Evolutionary conservation across 1,140 invertebrate species (phyloP), one percentile per base, ranked within the genome.

Genomic region (Pantala flavescens): DNA sequence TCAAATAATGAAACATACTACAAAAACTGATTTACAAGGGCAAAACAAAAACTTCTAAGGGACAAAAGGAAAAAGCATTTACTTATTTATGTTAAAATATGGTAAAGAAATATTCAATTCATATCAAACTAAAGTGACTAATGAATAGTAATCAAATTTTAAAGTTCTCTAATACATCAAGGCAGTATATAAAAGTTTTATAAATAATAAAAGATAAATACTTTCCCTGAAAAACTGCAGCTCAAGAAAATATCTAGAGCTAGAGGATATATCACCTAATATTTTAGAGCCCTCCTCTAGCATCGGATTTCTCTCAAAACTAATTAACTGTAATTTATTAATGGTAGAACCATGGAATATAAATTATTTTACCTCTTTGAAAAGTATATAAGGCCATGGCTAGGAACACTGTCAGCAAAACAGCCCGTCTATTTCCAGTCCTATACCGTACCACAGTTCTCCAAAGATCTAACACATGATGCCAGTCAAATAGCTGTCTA

Each of bases 321-420:
- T n/a, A n/a, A n/a, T n/a, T n/a, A n/a, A n/a, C n/a, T n/a, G n/a
- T n/a, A n/a, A n/a, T n/a, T n/a, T n/a, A n/a, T n/a, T n/a, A n/a
- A n/a, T n/a, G n/a, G n/a, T n/a, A n/a, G n/a, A n/a, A n/a, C n/a
- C n/a, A n/a, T n/a, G n/a, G n/a, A n/a, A n/a, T n/a, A n/a, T n/a
- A n/a, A n/a, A n/a, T n/a, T n/a, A n/a, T n/a, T n/a, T 77, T 77
- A 86, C 85, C 85, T 79, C 91, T 85, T 82, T 93, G 91, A 77
- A 93, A 92, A 70, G 90, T 90, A 78, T 93, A 93, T 14, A 92
- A 82, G 0, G 85, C 86, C 90, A 92, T 92, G 7, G 88, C 85
- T 11, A 89, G 76, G 2, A 93, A 83, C 0, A 92, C 78, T 10
- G 91, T 82, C 79, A 88, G 85, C 7, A 93, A 80, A 74, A 88